These are phyloP conservation scores for Megaustenia siamemsis DNA, from an alignment of 2,888 invertebrate genomes.

Conservation along the genomic window DNA sequence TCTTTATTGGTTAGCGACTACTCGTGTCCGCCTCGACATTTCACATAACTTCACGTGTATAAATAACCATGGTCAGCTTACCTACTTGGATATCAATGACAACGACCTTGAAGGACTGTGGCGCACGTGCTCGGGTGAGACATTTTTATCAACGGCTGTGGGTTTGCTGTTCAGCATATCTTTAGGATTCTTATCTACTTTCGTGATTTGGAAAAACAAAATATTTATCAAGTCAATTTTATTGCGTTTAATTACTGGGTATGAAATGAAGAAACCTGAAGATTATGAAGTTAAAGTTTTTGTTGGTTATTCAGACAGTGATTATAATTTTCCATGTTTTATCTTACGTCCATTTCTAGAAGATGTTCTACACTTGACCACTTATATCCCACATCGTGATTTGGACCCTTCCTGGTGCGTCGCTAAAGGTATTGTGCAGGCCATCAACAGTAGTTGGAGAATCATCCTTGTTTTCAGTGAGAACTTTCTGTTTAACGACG, in stretches of 20 bases:
- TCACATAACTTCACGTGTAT: constrained; percentile 17
- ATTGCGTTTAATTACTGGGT: background rate
- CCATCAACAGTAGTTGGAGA: constrained; percentile 37
- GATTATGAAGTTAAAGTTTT: constrained; percentile 31
- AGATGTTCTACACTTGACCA: background rate
- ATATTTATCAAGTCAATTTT: constrained; percentile 9
- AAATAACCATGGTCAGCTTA: background rate
- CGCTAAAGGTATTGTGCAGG: constrained; percentile 11
- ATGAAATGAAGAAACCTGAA: background rate
- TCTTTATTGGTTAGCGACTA: constrained; percentile 17
- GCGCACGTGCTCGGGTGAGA: constrained; percentile 21
- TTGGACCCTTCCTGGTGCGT: background rate
- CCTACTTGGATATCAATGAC: background rate
- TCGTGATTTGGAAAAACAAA: constrained; percentile 28
- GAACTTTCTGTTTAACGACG: constrained; percentile 3
- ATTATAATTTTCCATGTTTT: constrained; percentile 17
- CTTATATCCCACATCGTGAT: constrained; percentile 28
- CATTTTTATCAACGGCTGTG: background rate
- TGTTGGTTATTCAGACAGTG: constrained; percentile 2
- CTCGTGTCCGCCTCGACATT: background rate
- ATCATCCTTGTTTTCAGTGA: constrained; percentile 29
- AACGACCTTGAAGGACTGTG: constrained; percentile 20
- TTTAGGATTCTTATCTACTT: background rate
- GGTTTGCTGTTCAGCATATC: background rate
- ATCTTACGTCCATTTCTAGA: constrained; percentile 12